Conservation (phyloP, 2,888 invertebrate species). For the Apamea sordens region DNA sequence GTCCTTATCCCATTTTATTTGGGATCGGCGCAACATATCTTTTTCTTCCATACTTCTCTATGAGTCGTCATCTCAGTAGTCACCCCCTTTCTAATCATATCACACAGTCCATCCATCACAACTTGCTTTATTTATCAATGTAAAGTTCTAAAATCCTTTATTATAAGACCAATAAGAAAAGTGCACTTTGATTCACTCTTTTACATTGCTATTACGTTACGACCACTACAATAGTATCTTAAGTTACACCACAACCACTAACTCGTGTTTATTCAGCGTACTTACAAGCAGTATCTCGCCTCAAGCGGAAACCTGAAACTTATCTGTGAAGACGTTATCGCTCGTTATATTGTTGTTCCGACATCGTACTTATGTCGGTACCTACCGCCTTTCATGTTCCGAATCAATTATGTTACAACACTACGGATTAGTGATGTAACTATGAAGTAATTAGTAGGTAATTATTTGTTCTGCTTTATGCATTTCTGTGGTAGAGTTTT, state of each 20-base stretch:
- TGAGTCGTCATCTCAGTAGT: no score
- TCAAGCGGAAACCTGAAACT: slow-evolving; percentile 60
- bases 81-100: no score
- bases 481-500: neutral
- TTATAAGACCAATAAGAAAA: neutral
- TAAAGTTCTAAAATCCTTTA: neutral
- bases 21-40: no score
- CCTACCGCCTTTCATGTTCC: slow-evolving; percentile 62
- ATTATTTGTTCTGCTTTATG: slow-evolving; percentile 9
- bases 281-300: slow-evolving; percentile 14
- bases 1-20: no score
- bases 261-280: slow-evolving; percentile 25
- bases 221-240: neutral
- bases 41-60: no score
- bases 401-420: slow-evolving; percentile 63
- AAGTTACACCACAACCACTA: slow-evolving; percentile 4
- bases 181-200: neutral
- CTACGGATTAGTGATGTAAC: slow-evolving; percentile 42
- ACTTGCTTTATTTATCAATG: neutral
- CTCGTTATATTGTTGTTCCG: slow-evolving; percentile 49
- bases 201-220: neutral
- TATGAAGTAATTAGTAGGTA: slow-evolving; percentile 40
- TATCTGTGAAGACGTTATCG: slow-evolving; percentile 60
- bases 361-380: slow-evolving; percentile 37
- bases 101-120: no score